Percentiles rank a stretch among this genome's conserved stretches.
phyloP scores from a whole-genome alignment of 2,888 invertebrate species.

The Thereva unica region DNA sequence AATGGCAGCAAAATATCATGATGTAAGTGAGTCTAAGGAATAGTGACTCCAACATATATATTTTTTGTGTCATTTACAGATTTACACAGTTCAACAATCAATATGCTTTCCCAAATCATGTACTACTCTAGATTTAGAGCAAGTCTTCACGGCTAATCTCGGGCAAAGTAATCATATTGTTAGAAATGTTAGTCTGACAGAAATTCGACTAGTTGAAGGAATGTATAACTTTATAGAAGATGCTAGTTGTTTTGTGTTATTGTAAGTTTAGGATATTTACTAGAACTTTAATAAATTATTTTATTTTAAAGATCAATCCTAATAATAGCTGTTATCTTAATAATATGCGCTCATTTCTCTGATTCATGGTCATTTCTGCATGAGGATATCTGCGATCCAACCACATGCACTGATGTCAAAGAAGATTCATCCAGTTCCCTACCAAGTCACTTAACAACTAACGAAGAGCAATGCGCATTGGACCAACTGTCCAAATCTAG shows the following conservation, averaged over 20 bases:
- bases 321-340: conserved; percentile 32
- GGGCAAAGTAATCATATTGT: conserved; percentile 48
- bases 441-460: conserved; percentile 32
- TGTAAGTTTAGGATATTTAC: conserved; percentile 41
- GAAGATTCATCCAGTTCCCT: conserved; percentile 15
- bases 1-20: conserved; percentile 42
- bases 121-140: conserved; percentile 46
- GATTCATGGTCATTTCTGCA: conserved; percentile 38
- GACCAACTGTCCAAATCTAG: conserved; percentile 41
- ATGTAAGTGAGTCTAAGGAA: background rate
- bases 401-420: conserved; percentile 11
- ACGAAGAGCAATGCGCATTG: conserved; percentile 38
- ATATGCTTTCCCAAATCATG: conserved; percentile 51
- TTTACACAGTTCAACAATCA: conserved; percentile 48
- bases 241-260: conserved; percentile 47
- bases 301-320: conserved; percentile 32
- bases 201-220: conserved; percentile 46
- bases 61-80: conserved; percentile 40
- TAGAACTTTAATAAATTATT: background rate
- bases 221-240: conserved; percentile 48
- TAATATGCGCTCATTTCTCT: conserved; percentile 36
- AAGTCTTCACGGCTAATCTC: conserved; percentile 47
- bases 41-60: background rate
- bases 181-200: conserved; percentile 46
- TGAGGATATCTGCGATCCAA: conserved; percentile 21